These are phyloP conservation scores for Entomyzon cyanotis DNA, from an alignment of 2,113 vertebrate species.

Conservation along the genomic window DNA sequence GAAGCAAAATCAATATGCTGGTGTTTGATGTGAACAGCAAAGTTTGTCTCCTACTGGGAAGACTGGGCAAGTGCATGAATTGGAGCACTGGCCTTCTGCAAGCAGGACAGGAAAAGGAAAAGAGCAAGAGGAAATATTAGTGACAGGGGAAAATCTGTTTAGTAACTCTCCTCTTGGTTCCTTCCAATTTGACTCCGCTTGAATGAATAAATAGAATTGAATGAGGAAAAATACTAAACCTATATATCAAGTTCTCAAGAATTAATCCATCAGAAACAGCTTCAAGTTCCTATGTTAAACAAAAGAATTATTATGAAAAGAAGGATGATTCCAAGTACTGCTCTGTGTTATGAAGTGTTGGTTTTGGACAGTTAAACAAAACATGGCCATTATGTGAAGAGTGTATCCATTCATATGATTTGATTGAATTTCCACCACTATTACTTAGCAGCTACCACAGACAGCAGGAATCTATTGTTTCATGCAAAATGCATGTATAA, in stretches of 20 bases:
- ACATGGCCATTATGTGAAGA: background rate
- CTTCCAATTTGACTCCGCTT: background rate
- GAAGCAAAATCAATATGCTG: background rate
- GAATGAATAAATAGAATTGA: background rate
- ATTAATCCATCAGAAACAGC: background rate
- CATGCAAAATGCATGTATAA: background rate
- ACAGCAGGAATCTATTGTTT: background rate
- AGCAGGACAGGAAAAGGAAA: background rate
- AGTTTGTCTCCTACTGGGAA: background rate
- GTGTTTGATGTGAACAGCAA: background rate
- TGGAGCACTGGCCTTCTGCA: background rate
- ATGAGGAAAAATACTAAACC: background rate
- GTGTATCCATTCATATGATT: background rate
- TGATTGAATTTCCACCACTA: background rate
- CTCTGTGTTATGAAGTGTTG: background rate
- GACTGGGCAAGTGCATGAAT: background rate
- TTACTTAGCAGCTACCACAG: background rate
- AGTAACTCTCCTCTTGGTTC: background rate
- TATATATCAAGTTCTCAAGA: background rate
- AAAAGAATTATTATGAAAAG: background rate
- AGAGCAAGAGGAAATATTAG: background rate
- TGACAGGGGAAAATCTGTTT: background rate
- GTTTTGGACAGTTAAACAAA: slow-evolving; percentile 20
- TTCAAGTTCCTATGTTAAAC: background rate
- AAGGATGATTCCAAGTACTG: background rate